phyloP scores from a whole-genome alignment of 1,140 invertebrate genomes.

The Ruditapes philippinarum region DNA sequence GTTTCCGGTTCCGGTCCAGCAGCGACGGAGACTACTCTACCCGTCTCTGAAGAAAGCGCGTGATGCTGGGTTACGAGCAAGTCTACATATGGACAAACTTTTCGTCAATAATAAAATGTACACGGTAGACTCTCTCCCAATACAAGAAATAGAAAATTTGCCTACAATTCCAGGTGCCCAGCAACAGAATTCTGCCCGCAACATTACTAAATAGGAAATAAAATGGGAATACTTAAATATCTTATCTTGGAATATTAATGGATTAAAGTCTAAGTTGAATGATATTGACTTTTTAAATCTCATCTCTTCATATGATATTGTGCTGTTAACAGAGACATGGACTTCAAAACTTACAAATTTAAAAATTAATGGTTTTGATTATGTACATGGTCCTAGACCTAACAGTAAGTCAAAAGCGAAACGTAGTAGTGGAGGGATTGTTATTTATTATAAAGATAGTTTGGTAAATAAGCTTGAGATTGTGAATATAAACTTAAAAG shows the following conservation, averaged over 20 bases:
- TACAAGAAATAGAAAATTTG: not conserved
- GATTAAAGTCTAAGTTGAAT: constrained; percentile 7
- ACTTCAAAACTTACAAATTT: constrained; percentile 22
- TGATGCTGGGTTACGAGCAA: not conserved
- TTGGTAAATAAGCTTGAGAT: not conserved
- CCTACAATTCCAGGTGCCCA: too few species aligned
- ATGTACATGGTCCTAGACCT: constrained; percentile 3
- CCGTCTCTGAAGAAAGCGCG: not conserved
- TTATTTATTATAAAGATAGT: too few species aligned
- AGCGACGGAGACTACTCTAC: not conserved
- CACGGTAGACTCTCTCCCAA: not conserved
- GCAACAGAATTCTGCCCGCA: too few species aligned
- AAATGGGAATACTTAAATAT: not conserved
- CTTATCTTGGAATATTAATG: constrained; percentile 41
- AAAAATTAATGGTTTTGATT: not conserved
- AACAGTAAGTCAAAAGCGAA: constrained; percentile 11
- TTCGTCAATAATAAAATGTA: not conserved
- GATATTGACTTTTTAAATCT: constrained; percentile 50
- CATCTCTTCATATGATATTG: constrained; percentile 26
- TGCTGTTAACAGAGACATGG: constrained; percentile 50
- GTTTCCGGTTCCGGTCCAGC: not conserved
- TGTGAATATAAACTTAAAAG: not conserved
- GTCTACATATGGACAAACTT: not conserved
- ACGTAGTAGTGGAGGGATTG: constrained; percentile 13
- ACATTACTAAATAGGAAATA: not conserved